Evolutionary conservation across 2,797 vertebrate genomes (phyloP), one percentile per base, ranked within the genome.

Genomic region (Danio aesculapii): DNA sequence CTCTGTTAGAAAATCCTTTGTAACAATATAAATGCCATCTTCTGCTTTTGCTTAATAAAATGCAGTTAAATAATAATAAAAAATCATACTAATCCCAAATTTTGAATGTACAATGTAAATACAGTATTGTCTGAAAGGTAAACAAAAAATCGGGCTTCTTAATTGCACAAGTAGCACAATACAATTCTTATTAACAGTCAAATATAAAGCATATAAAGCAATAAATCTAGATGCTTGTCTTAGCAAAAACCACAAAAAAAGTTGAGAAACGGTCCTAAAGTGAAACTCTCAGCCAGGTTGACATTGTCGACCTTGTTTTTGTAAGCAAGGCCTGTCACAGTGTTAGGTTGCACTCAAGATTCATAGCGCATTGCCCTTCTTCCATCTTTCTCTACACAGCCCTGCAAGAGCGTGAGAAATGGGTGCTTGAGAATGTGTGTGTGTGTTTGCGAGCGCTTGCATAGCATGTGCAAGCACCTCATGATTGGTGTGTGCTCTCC

Each of bases 401-500:
- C 70, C 62, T 39, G 63, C 8, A 19, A 49, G 75, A 76, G 76
- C 3, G 55, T 79, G 72, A 75, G 70, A 74, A 79, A 67, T 75
- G 41, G 17, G 62, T 73, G 69, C 64, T 83, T 30, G 71, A 49
- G 61, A 66, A 52, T 63, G 66, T 57, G 30, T 30, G 50, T 17
- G 44, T 75, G 55, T 69, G 69, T 52, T 62, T 52, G 53, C 57
- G 47, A 47, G 62, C 13, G 44, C 43, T 59, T 19, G 44, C 61
- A 47, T 73, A 59, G 59, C 44, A 19, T 17, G 30, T 55, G 57
- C 70, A 57, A 74, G 55, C 70, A 66, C 84, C 64, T 77, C 75
- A 84, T 90, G 89, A 91, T 93, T 85, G 84, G 88, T 88, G 62
- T 84, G 30, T 21, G 14, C 59, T 75, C 77, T 84, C 67, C 19